Conservation (phyloP, 2,113 vertebrate species). For the Donacobius atricapilla region DNA sequence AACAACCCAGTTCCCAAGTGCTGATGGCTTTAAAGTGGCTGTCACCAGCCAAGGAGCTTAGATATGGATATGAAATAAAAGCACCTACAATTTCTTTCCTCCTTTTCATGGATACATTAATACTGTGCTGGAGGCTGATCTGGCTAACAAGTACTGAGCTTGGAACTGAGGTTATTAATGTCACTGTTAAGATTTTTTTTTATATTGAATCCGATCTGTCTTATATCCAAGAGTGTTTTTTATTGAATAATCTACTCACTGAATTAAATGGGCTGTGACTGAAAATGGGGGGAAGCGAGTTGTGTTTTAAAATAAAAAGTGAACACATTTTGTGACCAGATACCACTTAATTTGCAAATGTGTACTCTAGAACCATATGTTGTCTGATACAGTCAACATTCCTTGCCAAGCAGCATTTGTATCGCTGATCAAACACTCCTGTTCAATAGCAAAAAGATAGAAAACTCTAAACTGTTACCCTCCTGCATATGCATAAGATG, state of each 20-base stretch:
- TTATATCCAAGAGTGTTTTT: conserved; percentile 9
- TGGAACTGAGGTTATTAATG: conserved; percentile 46
- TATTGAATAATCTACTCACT: conserved; percentile 27
- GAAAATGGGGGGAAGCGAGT: neutral
- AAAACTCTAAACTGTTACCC: neutral
- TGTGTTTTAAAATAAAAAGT: conserved; percentile 52
- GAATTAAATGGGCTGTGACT: conserved; percentile 19
- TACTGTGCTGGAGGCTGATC: conserved; percentile 53
- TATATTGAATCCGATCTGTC: conserved; percentile 3
- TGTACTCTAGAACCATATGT: conserved; percentile 63
- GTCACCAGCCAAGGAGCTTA: conserved; percentile 37
- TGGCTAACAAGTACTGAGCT: conserved; percentile 60
- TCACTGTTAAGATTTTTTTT: conserved; percentile 22
- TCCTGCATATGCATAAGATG: conserved; percentile 21
- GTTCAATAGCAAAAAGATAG: neutral
- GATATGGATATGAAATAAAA: conserved; percentile 44
- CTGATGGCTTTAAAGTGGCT: conserved; percentile 24
- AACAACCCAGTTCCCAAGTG: neutral
- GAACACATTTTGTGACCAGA: conserved; percentile 36
- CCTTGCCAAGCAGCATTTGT: conserved; percentile 55
- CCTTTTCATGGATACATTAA: neutral
- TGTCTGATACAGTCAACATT: conserved; percentile 53
- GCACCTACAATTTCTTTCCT: conserved; percentile 18
- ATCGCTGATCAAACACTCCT: conserved; percentile 48
- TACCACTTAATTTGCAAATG: conserved; percentile 62